Percentiles rank a stretch among this genome's conserved stretches.
phyloP scores from a whole-genome alignment of 2,113 vertebrate genomes.

The Pachycephala philippinensis region DNA sequence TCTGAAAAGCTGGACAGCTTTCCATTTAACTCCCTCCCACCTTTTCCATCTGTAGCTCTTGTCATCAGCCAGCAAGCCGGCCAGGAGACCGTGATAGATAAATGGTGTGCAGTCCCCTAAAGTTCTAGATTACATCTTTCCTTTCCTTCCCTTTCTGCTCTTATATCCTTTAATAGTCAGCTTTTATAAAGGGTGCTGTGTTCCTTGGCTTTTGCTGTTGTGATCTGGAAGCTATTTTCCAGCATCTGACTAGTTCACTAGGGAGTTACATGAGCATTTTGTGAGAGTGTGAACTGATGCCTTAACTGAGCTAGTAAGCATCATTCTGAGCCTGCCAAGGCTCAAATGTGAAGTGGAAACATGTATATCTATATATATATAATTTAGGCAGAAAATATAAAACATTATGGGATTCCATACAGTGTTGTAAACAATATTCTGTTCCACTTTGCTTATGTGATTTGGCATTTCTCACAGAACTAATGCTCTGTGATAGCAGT shows the following conservation, averaged over 20 bases:
- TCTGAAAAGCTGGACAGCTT: constrained; percentile 49
- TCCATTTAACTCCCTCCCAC: constrained; percentile 58
- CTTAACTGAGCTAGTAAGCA: neutral
- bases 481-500: neutral
- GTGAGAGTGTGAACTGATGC: neutral
- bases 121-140: neutral
- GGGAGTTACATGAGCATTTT: neutral
- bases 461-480: constrained; percentile 12
- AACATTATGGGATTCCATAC: constrained; percentile 13
- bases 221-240: neutral
- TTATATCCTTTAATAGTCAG: neutral
- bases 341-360: constrained; percentile 21
- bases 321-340: constrained; percentile 19
- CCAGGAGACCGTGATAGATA: neutral
- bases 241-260: neutral
- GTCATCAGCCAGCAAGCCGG: constrained; percentile 30
- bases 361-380: neutral
- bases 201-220: neutral
- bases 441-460: neutral
- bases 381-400: constrained; percentile 4
- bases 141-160: neutral
- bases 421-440: constrained; percentile 28
- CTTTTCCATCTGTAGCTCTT: constrained; percentile 56
- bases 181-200: neutral
- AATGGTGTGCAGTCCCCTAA: neutral